These are phyloP conservation scores for Pontoporia blainvillei DNA, from an alignment of 2,113 vertebrate species.

Conservation along the genomic window DNA sequence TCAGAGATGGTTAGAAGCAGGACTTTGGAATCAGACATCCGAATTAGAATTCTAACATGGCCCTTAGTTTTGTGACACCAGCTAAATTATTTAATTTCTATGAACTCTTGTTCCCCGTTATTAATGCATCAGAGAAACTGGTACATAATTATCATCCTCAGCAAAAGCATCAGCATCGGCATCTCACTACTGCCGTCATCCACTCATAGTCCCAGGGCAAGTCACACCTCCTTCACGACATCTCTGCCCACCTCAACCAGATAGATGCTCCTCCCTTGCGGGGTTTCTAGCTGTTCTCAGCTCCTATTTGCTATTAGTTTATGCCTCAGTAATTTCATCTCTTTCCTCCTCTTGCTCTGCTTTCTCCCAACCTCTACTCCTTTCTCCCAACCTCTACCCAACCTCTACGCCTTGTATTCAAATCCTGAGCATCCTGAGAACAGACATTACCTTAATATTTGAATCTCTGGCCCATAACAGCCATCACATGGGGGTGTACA, in stretches of 20 bases:
- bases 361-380: neutral
- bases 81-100: neutral
- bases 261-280: neutral
- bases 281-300: neutral
- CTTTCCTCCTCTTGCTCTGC: neutral
- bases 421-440: neutral
- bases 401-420: neutral
- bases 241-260: neutral
- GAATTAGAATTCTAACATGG: neutral
- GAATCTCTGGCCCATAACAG: neutral
- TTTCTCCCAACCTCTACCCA: neutral
- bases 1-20: neutral
- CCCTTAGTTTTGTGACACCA: neutral
- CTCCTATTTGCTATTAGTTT: neutral
- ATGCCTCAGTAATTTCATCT: neutral
- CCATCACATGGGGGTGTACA: neutral
- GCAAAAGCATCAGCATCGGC: too few species aligned
- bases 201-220: neutral
- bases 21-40: neutral
- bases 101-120: neutral
- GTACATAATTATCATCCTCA: neutral
- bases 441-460: neutral
- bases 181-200: fast-evolving
- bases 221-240: neutral
- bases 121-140: neutral